These are phyloP conservation scores for Ailuropoda melanoleuca DNA, from an alignment of 2,113 vertebrate species.

Conservation along the genomic window DNA sequence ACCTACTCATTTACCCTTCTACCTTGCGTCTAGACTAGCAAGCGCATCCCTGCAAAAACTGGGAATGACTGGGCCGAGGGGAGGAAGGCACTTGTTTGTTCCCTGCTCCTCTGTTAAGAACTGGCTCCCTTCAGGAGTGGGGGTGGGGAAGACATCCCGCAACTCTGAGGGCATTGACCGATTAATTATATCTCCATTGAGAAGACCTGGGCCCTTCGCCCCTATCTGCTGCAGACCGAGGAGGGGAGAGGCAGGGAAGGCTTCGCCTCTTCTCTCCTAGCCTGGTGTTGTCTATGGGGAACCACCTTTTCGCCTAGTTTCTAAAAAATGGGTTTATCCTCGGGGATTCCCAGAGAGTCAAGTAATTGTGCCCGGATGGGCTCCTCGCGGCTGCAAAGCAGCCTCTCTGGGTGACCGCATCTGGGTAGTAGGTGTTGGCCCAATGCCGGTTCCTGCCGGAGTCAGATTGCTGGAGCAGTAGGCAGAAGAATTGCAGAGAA, in stretches of 20 bases:
- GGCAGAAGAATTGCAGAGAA: slow-evolving; percentile 58
- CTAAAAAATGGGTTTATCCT: neutral
- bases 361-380: neutral
- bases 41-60: neutral
- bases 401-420: slow-evolving; percentile 42
- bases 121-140: neutral
- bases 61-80: neutral
- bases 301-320: neutral
- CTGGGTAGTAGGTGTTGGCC: slow-evolving; percentile 63
- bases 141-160: neutral
- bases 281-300: neutral
- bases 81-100: neutral
- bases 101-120: neutral
- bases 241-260: neutral
- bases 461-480: slow-evolving; percentile 48
- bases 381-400: neutral
- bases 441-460: slow-evolving; percentile 27
- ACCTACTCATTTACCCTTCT: neutral
- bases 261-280: neutral
- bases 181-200: neutral
- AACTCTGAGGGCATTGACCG: neutral
- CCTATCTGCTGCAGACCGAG: neutral
- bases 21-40: neutral
- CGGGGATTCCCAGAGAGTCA: neutral
- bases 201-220: neutral